phyloP scores from a whole-genome alignment of 2,888 invertebrate genomes.

The Morpho helenor region DNA sequence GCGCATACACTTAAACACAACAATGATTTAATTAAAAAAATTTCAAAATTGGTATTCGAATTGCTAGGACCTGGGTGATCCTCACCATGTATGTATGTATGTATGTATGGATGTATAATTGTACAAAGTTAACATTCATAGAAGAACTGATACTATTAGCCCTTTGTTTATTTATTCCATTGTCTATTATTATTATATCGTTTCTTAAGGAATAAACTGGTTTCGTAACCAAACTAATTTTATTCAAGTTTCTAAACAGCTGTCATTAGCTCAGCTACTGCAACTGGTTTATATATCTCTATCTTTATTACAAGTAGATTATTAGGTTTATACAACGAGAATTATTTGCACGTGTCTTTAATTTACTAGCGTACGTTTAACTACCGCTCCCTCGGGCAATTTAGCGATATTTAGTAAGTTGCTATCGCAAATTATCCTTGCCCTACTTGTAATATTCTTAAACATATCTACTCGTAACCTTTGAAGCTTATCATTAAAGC shows the following conservation, averaged over 20 bases:
- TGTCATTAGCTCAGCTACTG: slow-evolving; percentile 12
- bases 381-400: slow-evolving; percentile 16
- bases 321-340: slow-evolving; percentile 3
- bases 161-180: background rate
- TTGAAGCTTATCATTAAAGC: slow-evolving; percentile 1
- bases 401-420: slow-evolving; percentile 20
- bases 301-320: slow-evolving; percentile 6
- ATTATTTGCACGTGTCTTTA: slow-evolving; percentile 17
- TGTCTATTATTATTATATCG: background rate
- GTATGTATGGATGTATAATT: too few species aligned
- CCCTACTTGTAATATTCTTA: slow-evolving; percentile 18
- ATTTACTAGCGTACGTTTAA: slow-evolving; percentile 13
- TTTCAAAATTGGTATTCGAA: too few species aligned
- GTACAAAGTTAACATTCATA: background rate
- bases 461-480: slow-evolving; percentile 1
- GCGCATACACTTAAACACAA: too few species aligned
- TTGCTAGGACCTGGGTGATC: too few species aligned
- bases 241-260: slow-evolving; percentile 6
- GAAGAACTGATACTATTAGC: background rate
- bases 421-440: slow-evolving; percentile 26
- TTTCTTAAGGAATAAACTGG: background rate
- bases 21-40: too few species aligned
- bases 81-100: too few species aligned
- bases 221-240: background rate
- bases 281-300: slow-evolving; percentile 5